Evolutionary conservation across 1,140 invertebrate genomes (phyloP), one percentile per base, ranked within the genome.

Genomic region (Drosophila virilis): DNA sequence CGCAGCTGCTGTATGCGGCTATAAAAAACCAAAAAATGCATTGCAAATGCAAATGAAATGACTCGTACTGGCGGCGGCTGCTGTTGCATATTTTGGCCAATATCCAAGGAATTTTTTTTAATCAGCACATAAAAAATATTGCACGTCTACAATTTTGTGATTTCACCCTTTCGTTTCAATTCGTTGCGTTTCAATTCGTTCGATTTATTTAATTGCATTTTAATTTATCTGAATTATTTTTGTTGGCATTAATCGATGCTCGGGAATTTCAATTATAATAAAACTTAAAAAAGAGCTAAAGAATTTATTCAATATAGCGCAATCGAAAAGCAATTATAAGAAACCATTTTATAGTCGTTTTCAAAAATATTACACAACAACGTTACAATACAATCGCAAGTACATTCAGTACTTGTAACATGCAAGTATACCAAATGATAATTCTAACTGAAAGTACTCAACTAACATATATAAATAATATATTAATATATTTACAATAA

Each of bases 101-200:
- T 90, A 88, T 88, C 88, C 88, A 91, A 91, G 88, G 88, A 90
- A 91, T 91, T 80, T 90, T 91, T 90, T 91, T 91, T 90, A 90
- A 91, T 91, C 88, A 91, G 88, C 88, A 84, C 88, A 91, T 91
- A 90, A 86, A 88, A 89, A 88, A 88, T 86, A 86, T 86, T 86
- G 83, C 84, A 78, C 73, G 80, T 86, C 84, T 86, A 86, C 83
- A 86, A 86, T 83, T 88, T 86, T 86, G 54, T 50, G 46, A 68
- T 67, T 76, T 43, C 68, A 45, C 65, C 70, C 64, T 51, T 68
- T 54, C 55, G 54, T 10, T 45, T 33, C 65, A 51, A 45, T 46
- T 68, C 73, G 74, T 32, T 55, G 46, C 59, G 70, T 48, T 65
- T 45, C 76, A 59, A 62, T 57, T 80, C 81, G 70, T 90, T 90